A percentile compares a stretch with the other conserved stretches of the same genome.
Evolutionary conservation across 1,140 invertebrate species (phyloP).

Genomic region (Pseudomyrmex dendroicus): DNA sequence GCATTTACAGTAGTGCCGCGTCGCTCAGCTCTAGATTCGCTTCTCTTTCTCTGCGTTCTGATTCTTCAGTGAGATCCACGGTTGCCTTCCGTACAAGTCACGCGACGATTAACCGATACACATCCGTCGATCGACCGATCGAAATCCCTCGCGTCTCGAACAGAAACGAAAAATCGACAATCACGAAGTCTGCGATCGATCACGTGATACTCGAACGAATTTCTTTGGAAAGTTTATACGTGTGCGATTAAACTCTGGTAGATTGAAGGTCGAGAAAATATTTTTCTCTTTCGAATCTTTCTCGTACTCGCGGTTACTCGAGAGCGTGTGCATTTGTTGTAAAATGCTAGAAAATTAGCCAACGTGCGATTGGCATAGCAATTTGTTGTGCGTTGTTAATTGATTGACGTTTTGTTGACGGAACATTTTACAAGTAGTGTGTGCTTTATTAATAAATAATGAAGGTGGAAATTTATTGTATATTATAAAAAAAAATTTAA

Average conservation of each 20-base stretch:
- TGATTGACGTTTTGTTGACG: neutral
- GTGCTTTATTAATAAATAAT: neutral
- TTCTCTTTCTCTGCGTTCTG: conserved; percentile 31
- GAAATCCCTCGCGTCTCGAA: neutral
- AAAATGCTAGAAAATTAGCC: neutral
- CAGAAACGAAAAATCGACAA: conserved; percentile 23
- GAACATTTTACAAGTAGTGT: neutral
- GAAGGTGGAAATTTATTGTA: neutral
- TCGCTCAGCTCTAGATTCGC: conserved; percentile 36
- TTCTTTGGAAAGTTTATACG: neutral
- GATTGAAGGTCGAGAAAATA: neutral
- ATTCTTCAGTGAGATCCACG: conserved; percentile 64
- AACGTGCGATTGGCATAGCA: neutral
- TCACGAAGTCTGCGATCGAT: conserved; percentile 16
- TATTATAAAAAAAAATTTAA: neutral
- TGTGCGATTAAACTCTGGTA: conserved; percentile 3
- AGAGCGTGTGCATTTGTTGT: neutral
- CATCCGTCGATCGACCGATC: conserved; percentile 54
- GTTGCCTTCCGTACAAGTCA: conserved; percentile 53
- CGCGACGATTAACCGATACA: conserved; percentile 31
- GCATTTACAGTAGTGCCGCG: conserved; percentile 60
- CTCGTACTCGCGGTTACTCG: neutral
- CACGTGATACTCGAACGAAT: conserved; percentile 8
- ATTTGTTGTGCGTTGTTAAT: neutral
- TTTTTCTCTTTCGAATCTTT: neutral